Evolutionary conservation across 2,888 invertebrate genomes (phyloP), one percentile per base, ranked within the genome.

Genomic region (Catocala sponsa): DNA sequence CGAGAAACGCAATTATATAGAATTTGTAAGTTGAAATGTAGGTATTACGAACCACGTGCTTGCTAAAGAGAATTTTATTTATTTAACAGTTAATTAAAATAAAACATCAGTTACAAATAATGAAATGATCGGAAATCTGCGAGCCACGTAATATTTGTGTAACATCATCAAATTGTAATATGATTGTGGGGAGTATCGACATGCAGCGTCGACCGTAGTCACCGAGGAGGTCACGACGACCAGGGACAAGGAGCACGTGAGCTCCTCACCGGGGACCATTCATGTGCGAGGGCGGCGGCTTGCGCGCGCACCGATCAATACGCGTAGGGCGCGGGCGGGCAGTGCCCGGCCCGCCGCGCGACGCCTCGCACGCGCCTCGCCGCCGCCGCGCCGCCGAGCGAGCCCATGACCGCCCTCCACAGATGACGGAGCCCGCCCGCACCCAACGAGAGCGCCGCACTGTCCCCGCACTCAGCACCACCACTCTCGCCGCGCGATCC

Each of bases 361-460:
- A 84, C 88, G 85, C 80, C 76, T 80, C 83, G 84, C 88, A 86
- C 89, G 90, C 87, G 88, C 85, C 79, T 77, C 76, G 70, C 76
- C 72, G 59, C 77, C 73, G 71, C 75, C 72, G 71, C 80, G 79
- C 80, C 79, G 72, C 79, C 78, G 77, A 72, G 84, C 84, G 84
- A 84, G 82, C 90, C 86, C 92, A 92, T 92, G 91, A 87, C 88
- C 90, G 89, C 91, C 90, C 87, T 84, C 87, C 90, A 92, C 93
- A 94, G 92, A 93, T 91, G 95, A 95, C 95, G 94, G 92, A 92
- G 91, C 93, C 94, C 92, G 89, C 86, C 92, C 88, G 88, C 88
- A 84, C 86, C 88, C 85, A 78, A 80, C 88, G 78, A 88, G 82
- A 82, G 80, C 85, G 83, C 84, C 79, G 80, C 84, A 78, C 81